These are phyloP conservation scores for Erythrocercus mccallii DNA, from an alignment of 2,113 vertebrate species.

Conservation along the genomic window DNA sequence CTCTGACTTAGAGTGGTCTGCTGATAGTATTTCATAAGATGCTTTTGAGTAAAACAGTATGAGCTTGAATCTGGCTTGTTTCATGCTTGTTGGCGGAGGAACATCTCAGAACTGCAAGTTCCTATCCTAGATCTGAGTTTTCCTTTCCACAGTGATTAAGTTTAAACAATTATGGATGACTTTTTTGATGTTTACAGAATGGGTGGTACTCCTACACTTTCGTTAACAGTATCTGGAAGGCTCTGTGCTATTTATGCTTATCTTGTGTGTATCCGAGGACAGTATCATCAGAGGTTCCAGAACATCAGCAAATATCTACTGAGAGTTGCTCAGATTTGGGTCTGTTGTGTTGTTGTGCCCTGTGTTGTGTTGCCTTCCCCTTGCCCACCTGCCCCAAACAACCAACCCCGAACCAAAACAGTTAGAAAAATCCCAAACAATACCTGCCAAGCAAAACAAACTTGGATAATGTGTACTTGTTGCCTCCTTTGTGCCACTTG, in stretches of 20 bases:
- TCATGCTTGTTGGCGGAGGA: background rate
- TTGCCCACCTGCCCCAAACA: rapidly evolving
- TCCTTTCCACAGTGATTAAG: background rate
- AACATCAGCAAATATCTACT: background rate
- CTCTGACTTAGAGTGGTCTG: background rate
- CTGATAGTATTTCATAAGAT: background rate
- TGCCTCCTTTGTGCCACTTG: background rate
- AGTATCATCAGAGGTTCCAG: background rate
- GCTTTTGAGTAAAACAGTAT: background rate
- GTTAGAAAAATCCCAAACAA: background rate
- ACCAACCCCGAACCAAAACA: background rate
- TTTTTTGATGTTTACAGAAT: slow-evolving; percentile 10
- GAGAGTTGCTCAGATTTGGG: background rate
- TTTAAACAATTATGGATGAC: background rate
- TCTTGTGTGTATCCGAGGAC: background rate
- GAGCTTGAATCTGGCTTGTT: background rate
- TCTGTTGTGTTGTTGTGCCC: rapidly evolving
- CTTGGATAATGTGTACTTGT: background rate
- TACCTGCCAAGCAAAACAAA: background rate
- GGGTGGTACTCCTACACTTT: background rate
- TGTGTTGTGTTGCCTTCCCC: rapidly evolving
- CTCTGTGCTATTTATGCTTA: background rate
- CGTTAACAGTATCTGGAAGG: background rate
- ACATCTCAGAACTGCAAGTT: background rate
- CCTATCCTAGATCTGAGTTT: background rate